Base-by-base conservation (phyloP, 2,888 invertebrate genomes). In the Drosophila tripunctata region DNA sequence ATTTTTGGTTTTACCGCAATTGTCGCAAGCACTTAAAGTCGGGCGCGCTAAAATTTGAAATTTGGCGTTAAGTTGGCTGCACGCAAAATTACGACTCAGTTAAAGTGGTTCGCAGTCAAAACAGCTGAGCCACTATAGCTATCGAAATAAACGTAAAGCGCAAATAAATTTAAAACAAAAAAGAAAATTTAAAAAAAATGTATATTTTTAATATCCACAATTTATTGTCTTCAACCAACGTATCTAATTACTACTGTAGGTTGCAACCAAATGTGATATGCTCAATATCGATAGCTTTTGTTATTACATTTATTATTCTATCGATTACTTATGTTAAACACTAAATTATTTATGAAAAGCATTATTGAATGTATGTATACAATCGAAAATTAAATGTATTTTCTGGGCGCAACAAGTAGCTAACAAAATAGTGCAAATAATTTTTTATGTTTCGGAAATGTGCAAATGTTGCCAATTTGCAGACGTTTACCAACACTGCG, bases 401-500 rank as follows among this genome's bases (percentile, higher is more conserved):
- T n/a, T n/a, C n/a, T n/a, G n/a, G n/a, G n/a, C n/a, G n/a, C n/a
- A n/a, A n/a, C n/a, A n/a, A n/a, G n/a, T n/a, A n/a, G n/a, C n/a
- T n/a, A n/a, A n/a, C n/a, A n/a, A n/a, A n/a, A n/a, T n/a, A n/a
- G n/a, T n/a, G n/a, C n/a, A n/a, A n/a, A n/a, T n/a, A n/a, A n/a
- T n/a, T n/a, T n/a, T n/a, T n/a, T n/a, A n/a, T n/a, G n/a, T n/a
- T n/a, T n/a, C n/a, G n/a, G n/a, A 48, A 22, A 8, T 27, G 30
- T 10, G 8, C 8, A 7, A 33, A 60, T 67, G 67, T 51, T 40
- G 5, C 31, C 6, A 15, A 17, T n/a, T 0, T 2, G 24, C 7
- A 2, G 10, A 0, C 56, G 56, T 36, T 69, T 69, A 41, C 15
- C 68, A 68, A 33, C 62, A 62, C 56, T 62, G 3, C 22, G 7